Base-by-base conservation (phyloP, 2,797 vertebrate species). In the Mormyrus proboscirostris region DNA sequence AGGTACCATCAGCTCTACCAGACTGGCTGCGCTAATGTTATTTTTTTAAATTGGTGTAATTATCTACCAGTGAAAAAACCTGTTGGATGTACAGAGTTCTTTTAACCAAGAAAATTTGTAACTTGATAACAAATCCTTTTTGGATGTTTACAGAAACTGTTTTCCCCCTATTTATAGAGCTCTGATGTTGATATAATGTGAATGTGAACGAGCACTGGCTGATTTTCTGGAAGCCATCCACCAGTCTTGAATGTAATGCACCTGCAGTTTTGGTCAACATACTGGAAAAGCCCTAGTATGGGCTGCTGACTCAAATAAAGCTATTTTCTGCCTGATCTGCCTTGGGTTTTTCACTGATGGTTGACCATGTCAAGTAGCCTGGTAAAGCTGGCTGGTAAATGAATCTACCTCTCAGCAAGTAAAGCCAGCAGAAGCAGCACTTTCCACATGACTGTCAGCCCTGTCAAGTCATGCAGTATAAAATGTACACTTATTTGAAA, bases 241-340 rank as follows among this genome's bases (percentile, higher is more conserved):
- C 76, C 76, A 29, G 83, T 85, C 47, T 25, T 85, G 83, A 85
- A 59, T 87, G 86, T 59, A 87, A 87, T 62, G 86, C 38, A 55
- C 86, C 86, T 62, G 55, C 86, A 59, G 53, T 87, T 59, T 62
- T 44, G 55, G 53, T 87, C 53, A 87, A 62, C 33, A 22, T 87
- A 59, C 86, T 41, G 55, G 55, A 41, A 87, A 87, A 59, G 53
- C 86, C 55, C 55, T 33, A 44, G 33, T 87, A 55, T 87, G 33
- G 86, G 55, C 19, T 87, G 55, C 33, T 47, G 86, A 44, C 14
- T 87, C 86, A 87, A 87, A 87, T 55, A 87, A 87, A 85, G 49
- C 44, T 85, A 85, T 85, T 85, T 85, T 85, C 49, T 51, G 47
- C 49, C 47, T 85, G 83, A 85, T 85, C 50, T 53, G 83, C 50